These are phyloP conservation scores for Onychomys arenicola DNA, from an alignment of 2,797 vertebrate species.

Conservation along the genomic window DNA sequence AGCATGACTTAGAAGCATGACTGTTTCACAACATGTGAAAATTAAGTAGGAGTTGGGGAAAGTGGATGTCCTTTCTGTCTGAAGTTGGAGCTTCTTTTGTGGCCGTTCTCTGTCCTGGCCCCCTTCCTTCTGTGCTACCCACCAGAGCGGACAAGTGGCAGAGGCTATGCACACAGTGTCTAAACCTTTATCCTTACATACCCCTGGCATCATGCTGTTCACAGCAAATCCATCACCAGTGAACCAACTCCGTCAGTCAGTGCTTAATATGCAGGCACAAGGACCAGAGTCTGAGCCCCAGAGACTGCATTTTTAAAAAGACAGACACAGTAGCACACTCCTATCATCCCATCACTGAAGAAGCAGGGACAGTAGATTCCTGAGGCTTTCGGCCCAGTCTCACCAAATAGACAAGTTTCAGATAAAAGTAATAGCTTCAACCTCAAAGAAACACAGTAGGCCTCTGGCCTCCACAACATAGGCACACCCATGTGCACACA, in stretches of 20 bases:
- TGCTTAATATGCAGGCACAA: neutral
- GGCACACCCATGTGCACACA: no score
- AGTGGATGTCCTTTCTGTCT: neutral
- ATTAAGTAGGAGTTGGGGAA: neutral
- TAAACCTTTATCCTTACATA: neutral
- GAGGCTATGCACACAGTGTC: neutral
- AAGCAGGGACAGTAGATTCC: neutral
- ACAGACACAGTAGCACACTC: neutral
- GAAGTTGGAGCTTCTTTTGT: neutral
- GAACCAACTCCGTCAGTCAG: neutral
- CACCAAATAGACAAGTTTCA: neutral
- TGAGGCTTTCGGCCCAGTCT: neutral
- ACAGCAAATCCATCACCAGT: neutral
- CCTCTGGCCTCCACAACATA: neutral
- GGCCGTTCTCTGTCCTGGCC: rapidly evolving
- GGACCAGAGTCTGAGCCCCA: neutral
- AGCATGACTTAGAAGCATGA: neutral
- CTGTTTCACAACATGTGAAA: neutral
- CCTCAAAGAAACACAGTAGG: neutral
- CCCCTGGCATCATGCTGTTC: neutral
- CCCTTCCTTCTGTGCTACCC: neutral
- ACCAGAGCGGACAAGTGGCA: neutral
- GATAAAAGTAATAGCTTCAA: neutral
- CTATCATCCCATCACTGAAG: neutral
- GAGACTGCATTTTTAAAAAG: neutral